These are phyloP conservation scores for Ardeotis arabs DNA, from an alignment of 2,113 vertebrate species.

Conservation along the genomic window DNA sequence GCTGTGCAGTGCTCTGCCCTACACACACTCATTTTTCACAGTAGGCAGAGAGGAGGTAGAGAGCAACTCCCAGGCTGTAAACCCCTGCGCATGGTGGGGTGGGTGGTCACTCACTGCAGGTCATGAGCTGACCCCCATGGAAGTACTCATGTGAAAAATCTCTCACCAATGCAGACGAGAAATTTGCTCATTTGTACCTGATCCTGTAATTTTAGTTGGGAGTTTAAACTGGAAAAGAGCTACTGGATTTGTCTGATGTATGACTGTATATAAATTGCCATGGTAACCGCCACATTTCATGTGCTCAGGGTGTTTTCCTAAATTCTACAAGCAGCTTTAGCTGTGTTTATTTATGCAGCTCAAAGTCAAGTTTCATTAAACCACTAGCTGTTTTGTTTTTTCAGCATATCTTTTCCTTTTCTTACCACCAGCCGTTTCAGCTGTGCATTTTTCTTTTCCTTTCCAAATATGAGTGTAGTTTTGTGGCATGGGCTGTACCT, in stretches of 20 bases:
- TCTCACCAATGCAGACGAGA: neutral
- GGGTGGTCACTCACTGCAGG: neutral
- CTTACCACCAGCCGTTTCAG: neutral
- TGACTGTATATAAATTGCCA: neutral
- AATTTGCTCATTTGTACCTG: neutral
- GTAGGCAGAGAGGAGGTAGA: neutral
- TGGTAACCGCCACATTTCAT: neutral
- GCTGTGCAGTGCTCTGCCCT: neutral
- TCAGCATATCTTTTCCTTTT: neutral
- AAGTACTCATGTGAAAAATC: neutral
- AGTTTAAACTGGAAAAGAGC: neutral
- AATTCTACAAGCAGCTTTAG: constrained; percentile 9
- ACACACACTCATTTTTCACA: neutral
- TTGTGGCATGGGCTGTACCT: neutral
- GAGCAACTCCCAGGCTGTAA: neutral
- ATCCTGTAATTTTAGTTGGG: neutral
- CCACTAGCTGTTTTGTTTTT: neutral
- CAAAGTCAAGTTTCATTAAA: constrained; percentile 6
- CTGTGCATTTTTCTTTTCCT: neutral
- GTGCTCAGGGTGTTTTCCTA: neutral
- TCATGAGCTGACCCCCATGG: rapidly evolving
- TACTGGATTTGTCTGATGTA: neutral
- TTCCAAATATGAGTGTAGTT: neutral
- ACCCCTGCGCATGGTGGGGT: neutral
- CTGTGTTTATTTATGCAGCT: neutral